Base-by-base conservation (phyloP, 1,140 invertebrate genomes). In the Euwallacea similis region DNA sequence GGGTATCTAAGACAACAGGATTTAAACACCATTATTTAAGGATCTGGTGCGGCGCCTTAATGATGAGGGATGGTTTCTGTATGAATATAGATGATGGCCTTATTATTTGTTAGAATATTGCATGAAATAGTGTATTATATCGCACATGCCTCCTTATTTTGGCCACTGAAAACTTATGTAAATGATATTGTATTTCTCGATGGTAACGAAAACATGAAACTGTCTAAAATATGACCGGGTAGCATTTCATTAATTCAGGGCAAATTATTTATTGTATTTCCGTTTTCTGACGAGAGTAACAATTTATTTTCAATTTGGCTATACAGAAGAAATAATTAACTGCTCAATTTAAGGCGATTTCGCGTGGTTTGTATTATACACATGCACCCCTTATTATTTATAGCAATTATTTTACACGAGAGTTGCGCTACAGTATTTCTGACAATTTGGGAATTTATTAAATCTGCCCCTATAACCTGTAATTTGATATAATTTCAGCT, bases 1-100 rank as follows among this genome's bases (percentile, higher is more conserved):
- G 64, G 50, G 42, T 42, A 10, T 66, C 64, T 69, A 69, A 68
- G 72, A 73, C 72, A 73, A 69, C 67, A 62, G 69, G 72, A 73
- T 73, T 65, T 71, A 73, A 73, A 70, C 68, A 67, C 72, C 72
- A 73, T 73, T 71, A 73, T 73, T 73, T 71, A 70, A 60, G 65
- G 41, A 66, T 11, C 42, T 56, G 8, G 54, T 15, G 10, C 54
- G 8, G 16, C 16, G 54, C 16, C 54, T 61, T 73, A 73, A 73
- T 68, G 68, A 73, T 73, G 72, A 73, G 59, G 62, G 67, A 73
- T 73, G 72, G 66, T 67, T 15, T 13, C 16, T 50, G 13, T 50
- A 50, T 50, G 46, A 11, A 50, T 50, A 50, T 50, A 13, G 54
- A 21, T 13, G 16, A 13, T 56, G 54, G 54, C 9, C 8, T 16